Conservation (phyloP, 1,140 invertebrate genomes). For the Apis laboriosa region DNA sequence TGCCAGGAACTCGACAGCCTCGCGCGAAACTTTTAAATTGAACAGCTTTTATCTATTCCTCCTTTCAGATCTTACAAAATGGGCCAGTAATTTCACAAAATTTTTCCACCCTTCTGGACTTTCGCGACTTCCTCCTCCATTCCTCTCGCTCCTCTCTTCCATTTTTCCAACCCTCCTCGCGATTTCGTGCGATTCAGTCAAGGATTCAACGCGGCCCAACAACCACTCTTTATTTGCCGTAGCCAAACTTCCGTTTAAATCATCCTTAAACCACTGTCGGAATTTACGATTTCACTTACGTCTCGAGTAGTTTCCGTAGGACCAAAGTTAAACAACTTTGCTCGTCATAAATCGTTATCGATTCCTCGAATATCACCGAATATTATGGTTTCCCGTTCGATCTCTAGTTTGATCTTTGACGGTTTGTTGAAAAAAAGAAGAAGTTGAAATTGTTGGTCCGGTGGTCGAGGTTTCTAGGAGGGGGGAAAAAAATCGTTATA, state of each 20-base stretch:
- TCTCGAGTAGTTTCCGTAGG: slow-evolving; percentile 45
- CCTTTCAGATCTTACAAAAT: slow-evolving; percentile 13
- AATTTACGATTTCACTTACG: slow-evolving; percentile 51
- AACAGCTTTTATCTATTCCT: slow-evolving; percentile 36
- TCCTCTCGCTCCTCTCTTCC: background rate
- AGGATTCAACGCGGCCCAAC: background rate
- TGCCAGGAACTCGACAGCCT: background rate
- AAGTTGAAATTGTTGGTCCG: background rate
- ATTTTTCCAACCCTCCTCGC: background rate
- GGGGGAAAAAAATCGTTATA: background rate
- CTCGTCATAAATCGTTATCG: slow-evolving; percentile 44
- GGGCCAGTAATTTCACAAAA: slow-evolving; percentile 13
- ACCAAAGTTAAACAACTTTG: slow-evolving; percentile 45
- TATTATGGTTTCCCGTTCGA: background rate
- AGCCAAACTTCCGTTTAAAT: slow-evolving; percentile 60
- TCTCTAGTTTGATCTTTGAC: background rate
- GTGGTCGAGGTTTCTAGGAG: too few species aligned
- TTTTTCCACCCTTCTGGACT: slow-evolving; percentile 19
- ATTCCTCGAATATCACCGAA: slow-evolving; percentile 28
- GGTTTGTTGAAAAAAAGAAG: background rate
- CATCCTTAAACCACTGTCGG: slow-evolving; percentile 54
- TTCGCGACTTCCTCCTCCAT: background rate
- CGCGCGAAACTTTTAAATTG: slow-evolving; percentile 37
- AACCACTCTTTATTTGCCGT: slow-evolving; percentile 42
- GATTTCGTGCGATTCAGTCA: too few species aligned